These are phyloP conservation scores for Amblyornis subalaris DNA, from an alignment of 2,113 vertebrate species.

Conservation along the genomic window DNA sequence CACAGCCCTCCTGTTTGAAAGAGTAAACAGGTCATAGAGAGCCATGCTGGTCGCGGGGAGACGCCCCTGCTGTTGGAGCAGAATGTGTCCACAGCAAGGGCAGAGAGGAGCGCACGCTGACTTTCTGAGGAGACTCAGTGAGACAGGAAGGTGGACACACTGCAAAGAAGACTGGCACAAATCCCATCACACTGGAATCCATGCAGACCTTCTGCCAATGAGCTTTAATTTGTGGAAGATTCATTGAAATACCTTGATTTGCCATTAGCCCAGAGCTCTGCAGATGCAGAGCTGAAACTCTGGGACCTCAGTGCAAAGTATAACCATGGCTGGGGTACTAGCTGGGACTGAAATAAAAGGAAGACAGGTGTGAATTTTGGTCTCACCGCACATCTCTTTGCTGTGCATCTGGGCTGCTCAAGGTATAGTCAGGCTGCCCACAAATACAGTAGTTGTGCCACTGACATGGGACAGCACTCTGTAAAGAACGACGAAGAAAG, in stretches of 20 bases:
- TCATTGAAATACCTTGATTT: neutral
- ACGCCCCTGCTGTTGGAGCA: neutral
- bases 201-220: neutral
- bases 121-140: neutral
- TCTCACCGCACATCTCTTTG: neutral
- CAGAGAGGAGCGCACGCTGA: neutral
- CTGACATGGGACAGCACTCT: neutral
- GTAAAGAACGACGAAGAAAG: neutral
- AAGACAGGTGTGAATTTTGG: neutral
- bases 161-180: neutral
- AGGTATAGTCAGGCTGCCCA: neutral
- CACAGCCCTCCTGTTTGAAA: neutral
- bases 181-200: rapidly evolving
- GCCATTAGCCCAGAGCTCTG: neutral
- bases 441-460: neutral
- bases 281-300: neutral
- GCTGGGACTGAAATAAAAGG: neutral
- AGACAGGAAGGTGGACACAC: neutral
- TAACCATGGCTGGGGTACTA: neutral
- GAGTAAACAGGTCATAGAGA: rapidly evolving
- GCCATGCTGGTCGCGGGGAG: too few relatives aligned
- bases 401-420: neutral
- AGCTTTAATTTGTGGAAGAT: neutral
- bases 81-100: neutral
- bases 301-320: neutral